Conservation (phyloP, 92 coral and sea anemone species). For the Isaurus tuberculatus region DNA sequence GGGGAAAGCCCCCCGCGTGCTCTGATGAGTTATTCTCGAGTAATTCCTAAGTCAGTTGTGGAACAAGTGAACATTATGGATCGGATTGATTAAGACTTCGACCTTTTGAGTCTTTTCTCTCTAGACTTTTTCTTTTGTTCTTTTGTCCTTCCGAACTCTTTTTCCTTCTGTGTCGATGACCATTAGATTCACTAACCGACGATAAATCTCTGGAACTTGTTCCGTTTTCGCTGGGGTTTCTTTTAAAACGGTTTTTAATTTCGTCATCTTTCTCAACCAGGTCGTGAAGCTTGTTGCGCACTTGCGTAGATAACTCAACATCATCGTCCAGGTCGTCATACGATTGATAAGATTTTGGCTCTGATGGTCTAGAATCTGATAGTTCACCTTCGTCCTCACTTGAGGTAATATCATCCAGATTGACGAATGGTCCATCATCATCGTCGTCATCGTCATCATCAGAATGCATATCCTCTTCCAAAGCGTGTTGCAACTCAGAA, state of each 20-base stretch:
- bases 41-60: background rate
- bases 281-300: conserved; percentile 33
- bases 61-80: background rate
- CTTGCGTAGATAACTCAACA: conserved; percentile 54
- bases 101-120: conserved; percentile 32
- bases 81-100: conserved; percentile 23
- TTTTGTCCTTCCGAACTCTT: conserved; percentile 31
- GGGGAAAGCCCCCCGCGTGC: background rate
- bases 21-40: background rate
- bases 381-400: conserved; percentile 69
- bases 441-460: conserved; percentile 85
- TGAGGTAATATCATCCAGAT: conserved; percentile 37
- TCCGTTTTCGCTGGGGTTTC: conserved; percentile 32
- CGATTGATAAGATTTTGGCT: conserved; percentile 96
- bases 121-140: conserved; percentile 26
- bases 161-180: conserved; percentile 40
- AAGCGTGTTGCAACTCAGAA: conserved; percentile 89
- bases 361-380: conserved; percentile 84
- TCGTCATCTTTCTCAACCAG: conserved; percentile 44
- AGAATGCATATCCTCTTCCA: conserved; percentile 90
- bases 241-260: conserved; percentile 26
- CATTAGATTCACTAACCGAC: conserved; percentile 11
- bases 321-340: conserved; percentile 87
- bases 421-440: conserved; percentile 58
- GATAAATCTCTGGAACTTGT: background rate